Conservation (phyloP, 2,888 invertebrate species). For the Eupithecia dodoneata region DNA sequence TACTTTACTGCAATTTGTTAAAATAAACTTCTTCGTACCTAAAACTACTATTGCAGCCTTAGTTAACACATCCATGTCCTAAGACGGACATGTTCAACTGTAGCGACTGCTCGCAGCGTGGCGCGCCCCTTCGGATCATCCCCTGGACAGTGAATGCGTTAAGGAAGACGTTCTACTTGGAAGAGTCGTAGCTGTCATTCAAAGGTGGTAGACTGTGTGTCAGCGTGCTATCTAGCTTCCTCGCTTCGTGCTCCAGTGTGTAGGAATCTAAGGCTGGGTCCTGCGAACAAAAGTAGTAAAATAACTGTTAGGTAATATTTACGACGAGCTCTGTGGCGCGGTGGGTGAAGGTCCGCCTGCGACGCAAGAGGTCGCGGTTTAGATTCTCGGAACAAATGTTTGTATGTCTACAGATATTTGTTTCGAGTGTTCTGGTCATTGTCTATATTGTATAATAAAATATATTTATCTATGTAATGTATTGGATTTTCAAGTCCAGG, state of each 20-base stretch:
- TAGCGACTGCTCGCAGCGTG: no score
- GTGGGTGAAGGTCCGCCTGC: no score
- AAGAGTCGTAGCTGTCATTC: constrained; percentile 80
- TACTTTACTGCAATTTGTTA: neutral
- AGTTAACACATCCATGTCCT: neutral
- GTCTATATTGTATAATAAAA: no score
- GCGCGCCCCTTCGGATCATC: no score
- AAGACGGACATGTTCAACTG: no score
- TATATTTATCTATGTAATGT: no score
- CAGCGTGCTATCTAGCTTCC: constrained; percentile 87
- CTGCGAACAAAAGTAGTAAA: constrained; percentile 61
- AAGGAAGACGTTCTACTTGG: constrained; percentile 59
- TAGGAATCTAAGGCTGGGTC: constrained; percentile 94
- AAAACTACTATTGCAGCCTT: neutral
- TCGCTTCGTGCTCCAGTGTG: constrained; percentile 94
- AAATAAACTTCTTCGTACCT: neutral
- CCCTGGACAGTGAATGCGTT: neutral
- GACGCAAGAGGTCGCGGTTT: no score
- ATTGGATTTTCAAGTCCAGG: no score
- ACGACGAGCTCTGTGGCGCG: no score
- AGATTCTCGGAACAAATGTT: no score
- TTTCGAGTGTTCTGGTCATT: no score
- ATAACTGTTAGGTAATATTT: neutral
- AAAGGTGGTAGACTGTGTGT: constrained; percentile 85
- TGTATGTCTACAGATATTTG: no score